Evolutionary conservation across 2,888 invertebrate genomes (phyloP).

Genomic region (Sycophila texana): DNA sequence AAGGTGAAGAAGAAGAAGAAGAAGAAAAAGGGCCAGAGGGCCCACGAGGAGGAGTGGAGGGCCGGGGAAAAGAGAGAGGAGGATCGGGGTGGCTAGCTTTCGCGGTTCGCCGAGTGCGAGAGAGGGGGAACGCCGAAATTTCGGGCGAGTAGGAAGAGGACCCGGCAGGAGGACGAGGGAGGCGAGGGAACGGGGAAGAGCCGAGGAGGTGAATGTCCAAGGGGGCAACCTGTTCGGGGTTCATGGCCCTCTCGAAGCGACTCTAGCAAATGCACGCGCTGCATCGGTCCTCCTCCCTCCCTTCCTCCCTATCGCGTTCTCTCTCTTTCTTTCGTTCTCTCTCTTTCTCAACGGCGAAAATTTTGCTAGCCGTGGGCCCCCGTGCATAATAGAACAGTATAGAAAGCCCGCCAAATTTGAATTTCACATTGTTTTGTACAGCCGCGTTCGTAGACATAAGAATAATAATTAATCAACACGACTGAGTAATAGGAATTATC

Average conservation of each 20-base stretch:
- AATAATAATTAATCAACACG: not conserved
- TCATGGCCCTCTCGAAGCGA: slow-evolving; percentile 74
- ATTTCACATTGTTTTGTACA: too few relatives aligned
- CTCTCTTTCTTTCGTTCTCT: slow-evolving; percentile 8
- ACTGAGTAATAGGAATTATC: not conserved
- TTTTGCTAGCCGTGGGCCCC: slow-evolving; percentile 1
- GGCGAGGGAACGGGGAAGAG: slow-evolving; percentile 59
- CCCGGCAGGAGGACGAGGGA: slow-evolving; percentile 51
- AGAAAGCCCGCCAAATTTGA: too few relatives aligned
- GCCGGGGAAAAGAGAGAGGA: slow-evolving; percentile 8
- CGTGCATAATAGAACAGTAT: not conserved
- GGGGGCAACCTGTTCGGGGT: slow-evolving; percentile 76
- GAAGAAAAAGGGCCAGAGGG: slow-evolving; percentile 37
- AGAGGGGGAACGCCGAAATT: slow-evolving; percentile 57
- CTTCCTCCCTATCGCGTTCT: not conserved
- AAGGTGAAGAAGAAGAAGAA: slow-evolving; percentile 42
- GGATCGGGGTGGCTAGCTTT: slow-evolving; percentile 61
- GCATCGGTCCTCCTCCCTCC: slow-evolving; percentile 10
- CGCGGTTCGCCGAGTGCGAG: slow-evolving; percentile 56
- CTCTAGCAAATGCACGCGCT: slow-evolving; percentile 70
- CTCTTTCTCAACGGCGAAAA: slow-evolving; percentile 8
- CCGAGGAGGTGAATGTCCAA: slow-evolving; percentile 74
- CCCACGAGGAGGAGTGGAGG: slow-evolving; percentile 26
- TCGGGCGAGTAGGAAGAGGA: slow-evolving; percentile 62
- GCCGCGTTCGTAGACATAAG: too few relatives aligned